Conservation (phyloP, 2,113 vertebrate genomes). For the Donacobius atricapilla region DNA sequence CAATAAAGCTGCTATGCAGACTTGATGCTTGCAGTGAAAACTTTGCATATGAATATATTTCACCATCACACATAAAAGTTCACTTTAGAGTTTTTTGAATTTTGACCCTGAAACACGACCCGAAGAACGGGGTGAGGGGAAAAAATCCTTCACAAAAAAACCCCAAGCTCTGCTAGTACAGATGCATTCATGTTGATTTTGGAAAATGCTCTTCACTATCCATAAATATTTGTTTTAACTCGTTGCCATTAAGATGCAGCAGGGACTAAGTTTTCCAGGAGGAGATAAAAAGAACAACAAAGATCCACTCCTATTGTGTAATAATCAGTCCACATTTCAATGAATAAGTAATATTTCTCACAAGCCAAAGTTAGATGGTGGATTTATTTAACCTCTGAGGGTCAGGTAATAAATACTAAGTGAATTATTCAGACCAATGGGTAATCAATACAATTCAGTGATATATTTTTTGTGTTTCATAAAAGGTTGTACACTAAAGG, state of each 20-base stretch:
- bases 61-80: slow-evolving; percentile 43
- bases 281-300: slow-evolving; percentile 66
- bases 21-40: slow-evolving; percentile 51
- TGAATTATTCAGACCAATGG: slow-evolving; percentile 88
- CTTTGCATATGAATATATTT: slow-evolving; percentile 42
- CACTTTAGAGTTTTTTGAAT: slow-evolving; percentile 40
- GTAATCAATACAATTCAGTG: slow-evolving; percentile 83
- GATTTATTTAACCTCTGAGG: slow-evolving; percentile 89
- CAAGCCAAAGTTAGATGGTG: slow-evolving; percentile 75
- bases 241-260: slow-evolving; percentile 56
- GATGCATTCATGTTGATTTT: slow-evolving; percentile 54
- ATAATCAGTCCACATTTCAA: slow-evolving; percentile 80
- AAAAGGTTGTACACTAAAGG: slow-evolving; percentile 88
- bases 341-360: slow-evolving; percentile 83
- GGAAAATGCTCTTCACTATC: slow-evolving; percentile 24
- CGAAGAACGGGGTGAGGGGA: neutral
- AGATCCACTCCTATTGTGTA: slow-evolving; percentile 73
- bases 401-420: slow-evolving; percentile 89
- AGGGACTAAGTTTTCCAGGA: slow-evolving; percentile 55
- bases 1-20: slow-evolving; percentile 50
- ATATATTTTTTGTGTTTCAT: slow-evolving; percentile 85
- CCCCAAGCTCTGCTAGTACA: slow-evolving; percentile 27
- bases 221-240: slow-evolving; percentile 56
- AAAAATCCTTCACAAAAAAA: neutral
- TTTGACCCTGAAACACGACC: slow-evolving; percentile 50